Percentiles rank a stretch among this genome's conserved stretches.
Conservation (phyloP, 2,113 vertebrate genomes). For the Ciconia maguari region DNA sequence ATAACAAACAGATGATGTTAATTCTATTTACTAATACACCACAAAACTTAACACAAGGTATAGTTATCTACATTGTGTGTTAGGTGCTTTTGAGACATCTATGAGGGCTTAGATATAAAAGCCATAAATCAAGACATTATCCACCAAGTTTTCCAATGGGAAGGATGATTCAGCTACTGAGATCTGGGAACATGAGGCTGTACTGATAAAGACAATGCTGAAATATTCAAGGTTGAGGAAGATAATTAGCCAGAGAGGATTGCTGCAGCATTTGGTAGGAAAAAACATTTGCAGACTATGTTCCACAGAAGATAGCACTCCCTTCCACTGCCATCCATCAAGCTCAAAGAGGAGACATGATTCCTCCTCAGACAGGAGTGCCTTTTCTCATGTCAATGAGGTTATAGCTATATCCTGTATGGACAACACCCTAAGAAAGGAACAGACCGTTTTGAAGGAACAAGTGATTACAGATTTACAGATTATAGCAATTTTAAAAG, state of each 20-base stretch:
- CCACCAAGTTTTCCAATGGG: background rate
- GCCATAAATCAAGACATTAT: background rate
- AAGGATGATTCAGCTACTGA: background rate
- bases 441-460: background rate
- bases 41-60: background rate
- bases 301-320: background rate
- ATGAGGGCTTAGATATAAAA: background rate
- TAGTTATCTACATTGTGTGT: background rate
- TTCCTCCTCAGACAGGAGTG: background rate
- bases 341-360: background rate
- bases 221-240: background rate
- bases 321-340: background rate
- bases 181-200: background rate
- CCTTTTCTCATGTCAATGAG: background rate
- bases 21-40: background rate
- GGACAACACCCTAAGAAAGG: background rate
- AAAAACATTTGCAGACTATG: background rate
- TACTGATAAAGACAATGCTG: background rate
- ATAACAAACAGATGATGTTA: background rate
- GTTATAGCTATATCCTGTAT: background rate
- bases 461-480: background rate
- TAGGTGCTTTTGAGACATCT: background rate
- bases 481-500: background rate
- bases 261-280: background rate
- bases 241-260: background rate